phyloP scores from a whole-genome alignment of 2,797 vertebrate genomes.

The Eulemur coronatus region DNA sequence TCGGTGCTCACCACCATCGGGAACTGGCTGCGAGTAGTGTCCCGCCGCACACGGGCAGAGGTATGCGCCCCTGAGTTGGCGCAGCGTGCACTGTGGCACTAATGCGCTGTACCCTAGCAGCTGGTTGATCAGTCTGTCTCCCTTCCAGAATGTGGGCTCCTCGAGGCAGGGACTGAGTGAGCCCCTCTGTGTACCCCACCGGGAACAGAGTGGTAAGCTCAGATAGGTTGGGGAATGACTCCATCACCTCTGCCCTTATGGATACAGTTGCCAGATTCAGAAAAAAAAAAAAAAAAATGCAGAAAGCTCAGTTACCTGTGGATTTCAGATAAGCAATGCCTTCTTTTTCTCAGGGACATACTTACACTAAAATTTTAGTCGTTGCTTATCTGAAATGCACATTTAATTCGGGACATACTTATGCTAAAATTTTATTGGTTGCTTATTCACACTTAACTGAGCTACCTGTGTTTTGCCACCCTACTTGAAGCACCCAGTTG shows the following conservation, averaged over 20 bases:
- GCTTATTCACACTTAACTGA: neutral
- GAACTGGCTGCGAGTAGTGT: slow-evolving; percentile 93
- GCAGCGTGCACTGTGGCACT: accelerated
- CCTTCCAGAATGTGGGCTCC: neutral
- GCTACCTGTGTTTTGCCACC: neutral
- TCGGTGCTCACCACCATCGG: slow-evolving; percentile 95
- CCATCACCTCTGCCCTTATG: neutral
- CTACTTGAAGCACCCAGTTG: neutral
- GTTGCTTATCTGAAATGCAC: neutral
- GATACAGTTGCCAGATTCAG: neutral
- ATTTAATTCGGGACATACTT: neutral
- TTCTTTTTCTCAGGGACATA: neutral
- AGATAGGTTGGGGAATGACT: neutral
- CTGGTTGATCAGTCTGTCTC: neutral
- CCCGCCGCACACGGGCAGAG: slow-evolving; percentile 93
- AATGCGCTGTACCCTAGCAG: accelerated
- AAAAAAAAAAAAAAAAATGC: neutral
- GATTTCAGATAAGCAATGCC: neutral
- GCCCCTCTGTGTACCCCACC: neutral
- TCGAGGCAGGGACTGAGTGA: neutral
- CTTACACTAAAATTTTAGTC: neutral
- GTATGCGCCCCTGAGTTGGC: slow-evolving; percentile 74
- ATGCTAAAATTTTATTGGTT: no score
- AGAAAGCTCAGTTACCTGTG: neutral
- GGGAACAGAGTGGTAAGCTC: neutral